Percentiles rank a stretch among this genome's conserved stretches.
phyloP scores from a whole-genome alignment of 2,888 invertebrate species.

The Dichetophora obliterata region DNA sequence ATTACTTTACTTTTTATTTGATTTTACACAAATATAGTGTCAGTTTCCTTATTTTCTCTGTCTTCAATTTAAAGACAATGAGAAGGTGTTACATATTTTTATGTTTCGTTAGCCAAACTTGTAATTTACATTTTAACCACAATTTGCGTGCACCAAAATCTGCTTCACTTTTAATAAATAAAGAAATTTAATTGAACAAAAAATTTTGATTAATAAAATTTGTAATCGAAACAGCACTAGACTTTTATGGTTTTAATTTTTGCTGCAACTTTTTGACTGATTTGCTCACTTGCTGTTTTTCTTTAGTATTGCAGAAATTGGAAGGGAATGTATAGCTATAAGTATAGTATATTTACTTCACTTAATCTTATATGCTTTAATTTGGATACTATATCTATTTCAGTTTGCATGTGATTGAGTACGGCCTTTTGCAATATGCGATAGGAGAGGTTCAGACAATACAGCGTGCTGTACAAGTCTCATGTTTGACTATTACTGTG shows the following conservation, averaged over 20 bases:
- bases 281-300: background rate
- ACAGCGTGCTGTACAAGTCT: too few species aligned
- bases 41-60: background rate
- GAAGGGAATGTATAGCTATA: slow-evolving; percentile 8
- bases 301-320: background rate
- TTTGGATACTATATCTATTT: too few species aligned
- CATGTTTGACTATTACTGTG: too few species aligned
- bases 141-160: slow-evolving; percentile 13
- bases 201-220: slow-evolving; percentile 43
- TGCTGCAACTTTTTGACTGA: slow-evolving; percentile 20
- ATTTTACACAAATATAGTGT: background rate
- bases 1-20: background rate
- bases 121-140: slow-evolving; percentile 1
- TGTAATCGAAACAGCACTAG: slow-evolving; percentile 38
- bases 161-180: slow-evolving; percentile 35
- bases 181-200: slow-evolving; percentile 37
- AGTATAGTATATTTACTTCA: background rate
- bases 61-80: background rate
- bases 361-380: too few species aligned
- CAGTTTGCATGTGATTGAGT: too few species aligned
- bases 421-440: too few species aligned
- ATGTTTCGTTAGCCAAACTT: background rate
- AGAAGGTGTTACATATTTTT: background rate
- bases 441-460: too few species aligned
- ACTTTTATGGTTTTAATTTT: slow-evolving; percentile 29